Base-by-base conservation (phyloP, 2,797 vertebrate genomes). In the Orestias chungarensis region DNA sequence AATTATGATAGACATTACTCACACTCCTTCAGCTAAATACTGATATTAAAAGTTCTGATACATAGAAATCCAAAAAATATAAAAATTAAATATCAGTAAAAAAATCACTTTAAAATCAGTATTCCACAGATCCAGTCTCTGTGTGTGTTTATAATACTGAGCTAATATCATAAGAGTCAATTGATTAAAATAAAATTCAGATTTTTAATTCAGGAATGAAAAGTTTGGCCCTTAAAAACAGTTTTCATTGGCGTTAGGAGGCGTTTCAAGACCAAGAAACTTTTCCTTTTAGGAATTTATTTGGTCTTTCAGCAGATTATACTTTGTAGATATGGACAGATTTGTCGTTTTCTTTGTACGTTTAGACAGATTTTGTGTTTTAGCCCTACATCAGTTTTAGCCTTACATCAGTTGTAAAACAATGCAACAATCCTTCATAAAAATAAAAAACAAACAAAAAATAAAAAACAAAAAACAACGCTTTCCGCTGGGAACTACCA, bases 11-110 rank as follows among this genome's bases (percentile, higher is more conserved):
- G 23, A 72, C 17, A 72, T 57, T 71, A 74, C 76, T 27, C 33
- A 59, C 40, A 84, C 31, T 71, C 47, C 38, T 38, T 75, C 66
- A 66, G 9, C 77, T 85, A 81, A 89, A 89, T 86, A 82, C 46
- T 69, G 67, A 80, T 40, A 50, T 69, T 79, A 72, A 29, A 62
- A 9, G 46, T 72, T 78, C 62, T n/a, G 33, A 74, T 86, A 76
- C 57, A 79, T 71, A 75, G 66, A 46, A 74, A 79, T 73, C 47
- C 74, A 42, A 78, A 70, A 81, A 52, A 66, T 3, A 9, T 57
- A 65, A 69, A 64, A 76, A 78, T 89, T 88, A 86, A 91, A 91
- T 89, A 91, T 75, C 75, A 77, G 38, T 47, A 23, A 57, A 44
- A 78, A 81, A 83, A 67, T 70, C 68, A 82, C 66, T 75, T 73